Evolutionary conservation across 2,888 invertebrate genomes (phyloP).

Genomic region (Drosophila mimica): DNA sequence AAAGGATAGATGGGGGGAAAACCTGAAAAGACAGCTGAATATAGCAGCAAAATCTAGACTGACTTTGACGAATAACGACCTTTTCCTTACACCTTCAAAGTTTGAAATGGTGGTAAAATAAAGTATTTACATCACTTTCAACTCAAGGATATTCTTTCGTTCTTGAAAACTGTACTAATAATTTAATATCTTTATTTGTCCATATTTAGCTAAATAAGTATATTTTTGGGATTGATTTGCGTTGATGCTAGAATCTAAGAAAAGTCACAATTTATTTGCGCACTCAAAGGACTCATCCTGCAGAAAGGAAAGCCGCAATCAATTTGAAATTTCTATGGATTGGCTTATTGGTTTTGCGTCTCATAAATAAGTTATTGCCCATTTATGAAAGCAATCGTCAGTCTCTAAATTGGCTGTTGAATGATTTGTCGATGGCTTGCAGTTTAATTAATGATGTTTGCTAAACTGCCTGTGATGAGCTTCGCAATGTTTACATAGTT

Average conservation of each 20-base stretch:
- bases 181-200: background rate
- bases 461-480: background rate
- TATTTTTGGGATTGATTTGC: background rate
- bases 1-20: constrained; percentile 30
- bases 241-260: background rate
- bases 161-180: background rate
- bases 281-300: background rate
- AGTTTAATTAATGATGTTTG: constrained; percentile 51
- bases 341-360: constrained; percentile 36
- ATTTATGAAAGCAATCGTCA: constrained; percentile 59
- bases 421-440: constrained; percentile 66
- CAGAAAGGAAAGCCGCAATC: constrained; percentile 32
- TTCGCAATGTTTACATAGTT: background rate
- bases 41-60: constrained; percentile 30
- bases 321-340: constrained; percentile 50
- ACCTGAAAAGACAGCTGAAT: constrained; percentile 27
- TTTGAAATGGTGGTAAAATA: background rate
- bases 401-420: constrained; percentile 61
- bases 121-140: background rate
- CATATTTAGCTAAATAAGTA: background rate
- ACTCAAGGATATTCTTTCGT: background rate
- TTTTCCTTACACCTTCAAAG: background rate
- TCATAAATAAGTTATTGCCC: constrained; percentile 60
- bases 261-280: background rate
- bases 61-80: constrained; percentile 27